Evolutionary conservation across 2,113 vertebrate species (phyloP), one percentile per base, ranked within the genome.

Genomic region (Mionectes macconnelli): DNA sequence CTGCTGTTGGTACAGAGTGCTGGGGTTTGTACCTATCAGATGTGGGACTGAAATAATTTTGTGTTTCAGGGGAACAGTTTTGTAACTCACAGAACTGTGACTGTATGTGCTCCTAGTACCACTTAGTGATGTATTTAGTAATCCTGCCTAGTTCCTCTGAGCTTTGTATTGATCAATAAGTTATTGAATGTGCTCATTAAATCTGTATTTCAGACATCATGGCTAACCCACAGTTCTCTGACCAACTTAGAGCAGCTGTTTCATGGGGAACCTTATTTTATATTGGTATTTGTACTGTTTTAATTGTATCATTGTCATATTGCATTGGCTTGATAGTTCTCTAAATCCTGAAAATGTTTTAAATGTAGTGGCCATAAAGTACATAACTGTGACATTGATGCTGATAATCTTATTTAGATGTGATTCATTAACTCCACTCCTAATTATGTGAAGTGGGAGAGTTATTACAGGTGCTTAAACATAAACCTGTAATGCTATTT

Each of bases 101-200:
- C 47, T 53, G 0, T 3, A 8, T 39, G 15, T 47, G 40, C 25
- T 57, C 6, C 8, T 8, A 8, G 77, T n/a, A 20, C 55, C 18
- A 1, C 64, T 69, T 74, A 40, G 24, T 22, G 10, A 42, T 8
- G 8, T 30, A 0, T 37, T 33, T 11, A 45, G 12, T 9, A 50
- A 63, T 44, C 47, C 78, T 72, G 39, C 42, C 63, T 42, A 2
- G 18, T 21, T 77, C 31, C 35, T 64, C 55, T 40, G n/a, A 24
- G 35, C 57, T 60, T 59, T 59, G n/a, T 28, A 8, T 72, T 28
- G n/a, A 40, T 72, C n/a, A 72, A 20, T 49, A 31, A 28, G 21
- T 53, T 2, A 12, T 10, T 40, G 20, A 45, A 37, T n/a, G 25
- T n/a, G 45, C 56, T 89, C 0, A 0, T 22, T 69, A 47, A 19